A percentile compares a stretch with the other conserved stretches of the same genome.
These are phyloP conservation scores for Colinus virginianus DNA, from an alignment of 2,113 vertebrate genomes.

Conservation along the genomic window DNA sequence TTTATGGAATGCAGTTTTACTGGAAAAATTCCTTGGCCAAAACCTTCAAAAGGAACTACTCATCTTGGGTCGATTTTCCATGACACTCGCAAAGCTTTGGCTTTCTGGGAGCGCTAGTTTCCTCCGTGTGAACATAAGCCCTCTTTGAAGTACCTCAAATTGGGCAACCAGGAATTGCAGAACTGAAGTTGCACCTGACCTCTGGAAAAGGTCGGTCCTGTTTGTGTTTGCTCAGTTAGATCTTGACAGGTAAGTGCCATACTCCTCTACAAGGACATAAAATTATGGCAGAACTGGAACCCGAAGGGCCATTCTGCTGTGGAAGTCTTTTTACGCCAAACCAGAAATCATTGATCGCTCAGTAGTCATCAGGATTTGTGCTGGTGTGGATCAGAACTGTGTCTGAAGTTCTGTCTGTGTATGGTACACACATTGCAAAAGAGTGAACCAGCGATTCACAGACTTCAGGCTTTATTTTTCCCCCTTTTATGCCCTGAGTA, in stretches of 20 bases:
- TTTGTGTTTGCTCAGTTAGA: not conserved
- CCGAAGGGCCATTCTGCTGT: not conserved
- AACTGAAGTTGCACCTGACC: conserved; percentile 48
- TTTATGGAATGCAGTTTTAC: conserved; percentile 70
- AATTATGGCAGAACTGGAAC: not conserved
- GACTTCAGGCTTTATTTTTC: not conserved
- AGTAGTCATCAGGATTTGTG: not conserved
- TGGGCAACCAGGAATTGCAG: conserved; percentile 43
- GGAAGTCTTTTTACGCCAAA: not conserved
- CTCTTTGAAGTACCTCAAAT: conserved; percentile 50
- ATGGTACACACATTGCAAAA: not conserved
- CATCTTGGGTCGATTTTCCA: conserved; percentile 47
- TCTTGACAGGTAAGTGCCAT: not conserved
- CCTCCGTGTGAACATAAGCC: conserved; percentile 11
- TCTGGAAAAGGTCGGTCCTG: conserved; percentile 22
- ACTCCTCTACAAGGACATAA: not conserved
- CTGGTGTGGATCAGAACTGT: accelerated
- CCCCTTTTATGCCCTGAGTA: not conserved
- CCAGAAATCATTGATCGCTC: not conserved
- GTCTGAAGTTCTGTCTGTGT: not conserved
- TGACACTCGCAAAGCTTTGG: conserved; percentile 44
- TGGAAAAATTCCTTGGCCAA: conserved; percentile 67
- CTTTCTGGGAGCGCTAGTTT: conserved; percentile 36
- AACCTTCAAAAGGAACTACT: conserved; percentile 67
- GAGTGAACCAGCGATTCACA: not conserved